Evolutionary conservation across 2,797 vertebrate genomes (phyloP).

Genomic region (Xyrichtys novacula): DNA sequence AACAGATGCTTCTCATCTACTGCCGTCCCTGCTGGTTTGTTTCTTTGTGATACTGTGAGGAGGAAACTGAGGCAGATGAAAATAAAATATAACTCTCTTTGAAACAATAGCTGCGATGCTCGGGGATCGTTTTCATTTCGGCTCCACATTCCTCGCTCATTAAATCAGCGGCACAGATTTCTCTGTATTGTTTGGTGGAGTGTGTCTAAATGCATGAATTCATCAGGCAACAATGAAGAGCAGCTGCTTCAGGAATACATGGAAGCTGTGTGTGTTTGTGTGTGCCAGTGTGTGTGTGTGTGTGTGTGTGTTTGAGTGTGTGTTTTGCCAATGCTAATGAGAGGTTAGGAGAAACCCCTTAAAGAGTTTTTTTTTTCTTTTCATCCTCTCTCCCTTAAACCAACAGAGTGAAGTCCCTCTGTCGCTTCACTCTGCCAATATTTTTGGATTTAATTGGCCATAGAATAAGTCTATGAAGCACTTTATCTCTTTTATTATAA

Average conservation of each 20-base stretch:
- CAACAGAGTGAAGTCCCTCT: background rate
- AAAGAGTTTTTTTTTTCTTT: background rate
- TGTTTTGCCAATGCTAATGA: background rate
- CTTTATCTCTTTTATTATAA: no score
- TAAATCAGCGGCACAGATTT: constrained; percentile 26
- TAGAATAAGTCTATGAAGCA: no score
- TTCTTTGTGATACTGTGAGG: background rate
- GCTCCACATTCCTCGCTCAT: constrained; percentile 35
- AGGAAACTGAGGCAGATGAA: background rate
- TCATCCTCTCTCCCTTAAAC: background rate
- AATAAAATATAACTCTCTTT: background rate
- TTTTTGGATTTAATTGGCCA: background rate
- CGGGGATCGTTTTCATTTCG: constrained; percentile 25
- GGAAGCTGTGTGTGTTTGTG: background rate
- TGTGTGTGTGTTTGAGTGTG: background rate
- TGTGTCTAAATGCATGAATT: constrained; percentile 41
- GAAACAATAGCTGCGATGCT: constrained; percentile 12
- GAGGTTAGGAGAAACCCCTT: background rate
- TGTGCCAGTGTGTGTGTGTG: constrained; percentile 1
- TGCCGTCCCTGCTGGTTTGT: background rate
- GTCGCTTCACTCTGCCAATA: background rate
- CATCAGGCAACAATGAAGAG: constrained; percentile 39
- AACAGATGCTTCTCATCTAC: background rate
- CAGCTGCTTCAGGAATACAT: constrained; percentile 34
- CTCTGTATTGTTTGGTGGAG: constrained; percentile 32